Evolutionary conservation across 2,888 invertebrate genomes (phyloP), one percentile per base, ranked within the genome.

Genomic region (Dryomyza anilis): DNA sequence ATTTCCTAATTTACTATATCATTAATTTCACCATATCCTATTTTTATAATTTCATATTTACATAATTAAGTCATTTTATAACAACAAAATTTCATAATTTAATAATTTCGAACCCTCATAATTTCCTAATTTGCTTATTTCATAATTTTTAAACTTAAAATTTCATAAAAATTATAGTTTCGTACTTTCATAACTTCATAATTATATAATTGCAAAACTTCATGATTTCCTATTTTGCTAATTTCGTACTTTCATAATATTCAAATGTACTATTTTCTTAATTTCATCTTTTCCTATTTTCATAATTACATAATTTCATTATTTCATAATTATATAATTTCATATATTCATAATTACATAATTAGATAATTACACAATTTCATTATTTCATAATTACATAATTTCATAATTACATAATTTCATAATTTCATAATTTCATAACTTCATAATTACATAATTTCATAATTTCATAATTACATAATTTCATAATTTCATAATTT

Each of bases 261-360:
- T n/a, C n/a, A n/a, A n/a, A n/a, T n/a, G n/a, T n/a, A n/a, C n/a
- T n/a, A n/a, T n/a, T n/a, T n/a, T n/a, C n/a, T n/a, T n/a, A n/a
- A 53, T 14, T 43, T 58, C 27, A 59, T 48, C 21, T 25, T 16
- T 59, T 30, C 33, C 46, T 46, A 33, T 25, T 16, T 59, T 62
- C 39, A 53, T 62, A 36, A 48, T n/a, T 52, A 36, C 29, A 43
- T 62, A 36, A 48, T 16, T n/a, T n/a, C n/a, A n/a, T n/a, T n/a
- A n/a, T n/a, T n/a, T n/a, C n/a, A n/a, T n/a, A n/a, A n/a, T n/a
- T n/a, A n/a, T n/a, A n/a, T n/a, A n/a, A n/a, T n/a, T n/a, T n/a
- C n/a, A n/a, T n/a, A n/a, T n/a, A n/a, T n/a, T n/a, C n/a, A n/a
- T n/a, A n/a, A n/a, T n/a, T n/a, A n/a, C n/a, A n/a, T n/a, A n/a